Conservation (phyloP, 64 coral and sea anemone species). For the Orbicella faveolata region DNA sequence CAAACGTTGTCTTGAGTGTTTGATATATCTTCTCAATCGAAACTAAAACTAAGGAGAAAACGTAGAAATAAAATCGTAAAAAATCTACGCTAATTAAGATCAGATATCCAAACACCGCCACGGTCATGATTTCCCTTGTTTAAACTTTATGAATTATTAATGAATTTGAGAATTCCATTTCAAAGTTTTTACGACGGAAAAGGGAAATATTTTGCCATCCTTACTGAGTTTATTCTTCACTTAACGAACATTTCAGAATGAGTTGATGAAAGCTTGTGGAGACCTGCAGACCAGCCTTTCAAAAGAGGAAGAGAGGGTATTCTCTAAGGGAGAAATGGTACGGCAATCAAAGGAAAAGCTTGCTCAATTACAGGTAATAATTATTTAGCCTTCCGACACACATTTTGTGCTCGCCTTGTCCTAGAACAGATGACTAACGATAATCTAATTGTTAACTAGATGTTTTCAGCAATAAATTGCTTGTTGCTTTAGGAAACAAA, state of each 20-base stretch:
- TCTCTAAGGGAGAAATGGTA: constrained; percentile 6
- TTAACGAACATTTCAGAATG: background rate
- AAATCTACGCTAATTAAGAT: no score
- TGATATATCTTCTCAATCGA: no score
- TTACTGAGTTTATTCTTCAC: background rate
- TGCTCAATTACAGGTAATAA: background rate
- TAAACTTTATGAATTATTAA: no score
- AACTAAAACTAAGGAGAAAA: no score
- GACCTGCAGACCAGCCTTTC: constrained; percentile 8
- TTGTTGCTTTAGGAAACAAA: constrained; percentile 6
- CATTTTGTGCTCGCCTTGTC: background rate
- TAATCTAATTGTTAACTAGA: no score
- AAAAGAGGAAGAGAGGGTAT: constrained; percentile 11
- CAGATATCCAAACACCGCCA: no score
- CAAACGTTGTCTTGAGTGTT: no score
- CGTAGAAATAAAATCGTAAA: no score
- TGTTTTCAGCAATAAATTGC: background rate
- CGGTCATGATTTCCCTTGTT: no score
- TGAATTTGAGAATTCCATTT: background rate
- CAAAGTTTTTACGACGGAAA: background rate
- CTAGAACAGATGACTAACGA: background rate
- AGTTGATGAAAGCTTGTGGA: constrained; percentile 29
- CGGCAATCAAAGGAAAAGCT: constrained; percentile 17
- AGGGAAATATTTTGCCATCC: background rate
- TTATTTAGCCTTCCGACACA: background rate